Base-by-base conservation (phyloP, 2,113 vertebrate genomes). In the Carassius auratus region DNA sequence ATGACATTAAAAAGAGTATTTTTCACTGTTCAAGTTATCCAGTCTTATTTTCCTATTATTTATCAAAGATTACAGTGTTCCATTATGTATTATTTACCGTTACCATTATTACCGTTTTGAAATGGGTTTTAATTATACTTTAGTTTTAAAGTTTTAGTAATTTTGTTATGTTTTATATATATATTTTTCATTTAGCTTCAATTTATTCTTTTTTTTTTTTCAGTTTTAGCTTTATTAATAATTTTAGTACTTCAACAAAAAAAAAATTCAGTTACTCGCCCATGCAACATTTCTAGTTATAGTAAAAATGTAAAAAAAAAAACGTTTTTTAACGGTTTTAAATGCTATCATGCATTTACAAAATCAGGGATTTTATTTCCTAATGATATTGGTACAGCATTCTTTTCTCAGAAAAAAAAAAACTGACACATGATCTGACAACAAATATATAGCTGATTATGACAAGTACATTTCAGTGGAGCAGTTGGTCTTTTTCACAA, bases 401-500 rank as follows among this genome's bases (percentile, higher is more conserved):
- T 68, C 23, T 68, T 52, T 81, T 14, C 45, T 81, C 62, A 69
- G 26, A 80, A 8, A 69, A 8, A 26, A 26, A 26, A 30, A 30
- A 74, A 83, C 33, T 26, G 81, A 73, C 68, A 74, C 66, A 62
- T 84, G 55, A 55, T 57, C 55, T 81, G 69, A 85, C 30, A 59
- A 23, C 30, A n/a, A 73, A 68, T 57, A 33, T 42, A 78, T 42
- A 14, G 42, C 55, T 64, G 69, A 71, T 64, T 62, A 15, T 57
- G 64, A 77, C 26, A 42, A 83, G 48, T 69, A 79, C 26, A 73
- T 83, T 45, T 84, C 30, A 81, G 21, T 83, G 61, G 84, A 84
- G 66, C 86, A 83, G 84, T 87, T 81, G 76, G 61, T 77, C 82
- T 75, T 86, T 81, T 62, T 80, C 61, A 55, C 77, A 76, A 88